phyloP scores from a whole-genome alignment of 2,113 vertebrate species.

The Ascaphus truei region DNA sequence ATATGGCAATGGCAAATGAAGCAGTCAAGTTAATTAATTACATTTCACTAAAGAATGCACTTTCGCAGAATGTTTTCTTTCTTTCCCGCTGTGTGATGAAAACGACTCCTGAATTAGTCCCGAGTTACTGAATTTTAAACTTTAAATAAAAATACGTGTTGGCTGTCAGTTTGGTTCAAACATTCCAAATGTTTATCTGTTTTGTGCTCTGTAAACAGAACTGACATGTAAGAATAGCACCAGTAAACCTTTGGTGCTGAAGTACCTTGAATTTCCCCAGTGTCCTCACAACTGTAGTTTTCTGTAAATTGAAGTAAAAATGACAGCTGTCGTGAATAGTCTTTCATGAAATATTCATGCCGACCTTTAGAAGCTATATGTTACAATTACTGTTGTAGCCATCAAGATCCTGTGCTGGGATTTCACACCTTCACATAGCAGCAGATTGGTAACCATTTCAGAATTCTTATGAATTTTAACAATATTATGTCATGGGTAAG shows the following conservation, averaged over 20 bases:
- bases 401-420: conserved; percentile 30
- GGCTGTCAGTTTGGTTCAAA: conserved; percentile 24
- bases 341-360: conserved; percentile 45
- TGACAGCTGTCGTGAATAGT: conserved; percentile 52
- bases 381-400: conserved; percentile 47
- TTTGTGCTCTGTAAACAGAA: conserved; percentile 42
- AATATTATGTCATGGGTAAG: background rate
- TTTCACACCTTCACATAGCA: conserved; percentile 37
- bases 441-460: conserved; percentile 43
- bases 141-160: conserved; percentile 35
- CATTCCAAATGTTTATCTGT: conserved; percentile 37
- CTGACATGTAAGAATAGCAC: conserved; percentile 47
- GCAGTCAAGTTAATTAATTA: conserved; percentile 8
- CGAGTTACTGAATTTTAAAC: conserved; percentile 36
- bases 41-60: background rate
- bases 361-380: conserved; percentile 49
- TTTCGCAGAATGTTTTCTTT: background rate
- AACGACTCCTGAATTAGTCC: conserved; percentile 30
- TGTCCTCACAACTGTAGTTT: conserved; percentile 44
- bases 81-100: background rate
- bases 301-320: conserved; percentile 51
- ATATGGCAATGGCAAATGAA: background rate
- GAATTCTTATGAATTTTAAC: conserved; percentile 21
- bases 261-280: conserved; percentile 43
- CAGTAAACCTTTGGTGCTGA: conserved; percentile 42